Base-by-base conservation (phyloP, 1,140 invertebrate species). In the Ericerus pela region DNA sequence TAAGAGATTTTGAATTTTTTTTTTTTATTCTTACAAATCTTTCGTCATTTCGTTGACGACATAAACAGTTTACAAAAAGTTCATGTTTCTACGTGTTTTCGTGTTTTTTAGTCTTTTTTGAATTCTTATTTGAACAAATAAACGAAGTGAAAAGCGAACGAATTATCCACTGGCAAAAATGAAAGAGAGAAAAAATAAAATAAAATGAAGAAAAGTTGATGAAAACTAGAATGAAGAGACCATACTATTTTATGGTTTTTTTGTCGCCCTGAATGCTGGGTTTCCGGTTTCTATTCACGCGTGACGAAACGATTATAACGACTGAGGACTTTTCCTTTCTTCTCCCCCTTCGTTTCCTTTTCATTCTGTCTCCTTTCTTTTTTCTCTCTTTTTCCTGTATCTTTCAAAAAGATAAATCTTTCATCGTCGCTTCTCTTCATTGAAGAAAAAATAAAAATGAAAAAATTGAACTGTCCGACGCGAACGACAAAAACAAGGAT, bases 301-400 rank as follows among this genome's bases (percentile, higher is more conserved):
- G 41, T 47, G 41, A 47, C 41, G 41, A 47, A 47, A 47, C 41
- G 41, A 47, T 47, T 47, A 47, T 24, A 47, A 47, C 41, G 22
- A 24, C 36, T n/a, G 36, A 38, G 14, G 36, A 6, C 36, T 38
- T 38, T 4, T 6, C n/a, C 14, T 14, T 38, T 38, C 14, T 38
- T 38, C 20, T n/a, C 4, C 5, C 36, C 14, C 36, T 4, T 16
- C 3, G 4, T 38, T 5, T 38, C 4, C n/a, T n/a, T n/a, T n/a
- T n/a, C n/a, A n/a, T n/a, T n/a, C n/a, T n/a, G n/a, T n/a, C n/a
- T n/a, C n/a, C n/a, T n/a, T n/a, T n/a, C n/a, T n/a, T n/a, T n/a
- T n/a, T n/a, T n/a, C n/a, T n/a, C n/a, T n/a, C n/a, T n/a, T n/a
- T n/a, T n/a, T n/a, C n/a, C n/a, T n/a, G n/a, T n/a, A n/a, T n/a